A percentile compares a stretch with the other conserved stretches of the same genome.
These are phyloP conservation scores for Charanyca ferruginea DNA, from an alignment of 2,888 invertebrate species.

Conservation along the genomic window DNA sequence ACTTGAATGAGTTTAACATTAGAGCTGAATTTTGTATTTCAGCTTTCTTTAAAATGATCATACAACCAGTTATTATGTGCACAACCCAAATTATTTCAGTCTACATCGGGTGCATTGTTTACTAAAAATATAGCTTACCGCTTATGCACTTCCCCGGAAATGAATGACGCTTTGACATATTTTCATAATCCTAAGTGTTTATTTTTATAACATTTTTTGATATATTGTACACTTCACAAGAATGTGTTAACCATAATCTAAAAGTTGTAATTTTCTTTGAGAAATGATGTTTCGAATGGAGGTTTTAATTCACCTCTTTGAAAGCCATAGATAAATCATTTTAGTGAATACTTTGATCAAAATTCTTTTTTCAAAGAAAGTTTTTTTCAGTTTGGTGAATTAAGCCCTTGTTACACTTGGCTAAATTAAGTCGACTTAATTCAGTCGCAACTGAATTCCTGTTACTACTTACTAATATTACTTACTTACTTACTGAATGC, in stretches of 20 bases:
- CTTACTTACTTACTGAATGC: too few relatives aligned
- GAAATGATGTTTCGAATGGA: background rate
- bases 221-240: conserved; percentile 6
- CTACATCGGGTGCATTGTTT: background rate
- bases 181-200: conserved; percentile 9
- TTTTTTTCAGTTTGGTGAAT: background rate
- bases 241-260: conserved; percentile 17
- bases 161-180: conserved; percentile 36
- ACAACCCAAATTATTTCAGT: background rate
- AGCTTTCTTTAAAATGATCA: background rate
- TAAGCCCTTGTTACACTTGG: too few relatives aligned
- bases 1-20: too few relatives aligned
- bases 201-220: conserved; percentile 29
- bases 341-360: background rate
- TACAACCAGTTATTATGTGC: background rate
- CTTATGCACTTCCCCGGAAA: conserved; percentile 37
- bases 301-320: background rate
- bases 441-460: too few relatives aligned
- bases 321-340: background rate
- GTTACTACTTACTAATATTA: too few relatives aligned
- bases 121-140: background rate
- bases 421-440: too few relatives aligned
- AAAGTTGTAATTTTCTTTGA: background rate
- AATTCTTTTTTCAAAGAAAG: background rate
- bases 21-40: background rate